Evolutionary conservation across 2,113 vertebrate genomes (phyloP), one percentile per base, ranked within the genome.

Genomic region (Clarias magur): DNA sequence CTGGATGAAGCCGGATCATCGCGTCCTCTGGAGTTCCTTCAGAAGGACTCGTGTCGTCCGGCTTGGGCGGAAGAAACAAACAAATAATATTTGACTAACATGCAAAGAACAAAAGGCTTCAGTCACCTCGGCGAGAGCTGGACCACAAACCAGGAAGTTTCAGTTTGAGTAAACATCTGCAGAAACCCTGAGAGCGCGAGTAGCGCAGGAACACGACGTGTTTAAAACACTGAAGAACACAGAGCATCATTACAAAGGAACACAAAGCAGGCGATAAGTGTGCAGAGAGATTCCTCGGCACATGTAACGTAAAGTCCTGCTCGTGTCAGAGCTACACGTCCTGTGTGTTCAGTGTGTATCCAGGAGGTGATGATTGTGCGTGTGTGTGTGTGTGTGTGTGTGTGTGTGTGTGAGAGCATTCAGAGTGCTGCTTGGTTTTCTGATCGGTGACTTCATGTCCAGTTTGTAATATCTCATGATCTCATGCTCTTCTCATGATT

Each of bases 11-110:
- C 23, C 42, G 79, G 88, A 90, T 92, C 42, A 93, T 91, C 59
- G 90, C 85, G 0, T 92, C 90, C 53, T 94, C 94, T 68, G 94
- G 83, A 65, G 9, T 38, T 84, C 42, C 90, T 89, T 85, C 57
- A 67, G 56, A 12, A 53, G 80, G 59, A 72, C 12, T 81, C 21
- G 60, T 30, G 65, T 62, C 53, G 72, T 65, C 63, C 73, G 38
- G 19, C 84, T 82, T 38, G 11, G 13, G 75, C 42, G 73, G 0
- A 87, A 59, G 59, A 21, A 79, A 56, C 16, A 30, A 48, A 48
- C 42, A 48, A 8, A 59, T 60, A 25, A 75, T 16, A 82, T 27
- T 63, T 38, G 59, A 70, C 53, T 89, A 23, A n/a, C 16, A 82
- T 34, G 25, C 54, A 82, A 81, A 70, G 63, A 57, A 80, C 19